Evolutionary conservation across 1,140 invertebrate genomes (phyloP).

Genomic region (Leptinotarsa lineolata): DNA sequence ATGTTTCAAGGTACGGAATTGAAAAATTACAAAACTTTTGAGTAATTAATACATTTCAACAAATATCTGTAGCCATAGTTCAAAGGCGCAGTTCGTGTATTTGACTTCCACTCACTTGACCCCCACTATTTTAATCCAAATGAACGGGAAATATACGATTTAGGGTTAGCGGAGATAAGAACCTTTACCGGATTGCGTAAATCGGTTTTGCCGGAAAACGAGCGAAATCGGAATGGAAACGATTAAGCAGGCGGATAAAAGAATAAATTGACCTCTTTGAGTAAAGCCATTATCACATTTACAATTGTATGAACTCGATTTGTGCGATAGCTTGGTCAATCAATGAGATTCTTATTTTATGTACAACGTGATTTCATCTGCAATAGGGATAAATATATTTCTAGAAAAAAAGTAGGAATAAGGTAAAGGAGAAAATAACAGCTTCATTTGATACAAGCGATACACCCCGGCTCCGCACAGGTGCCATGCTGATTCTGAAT

Average conservation of each 20-base stretch:
- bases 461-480: no score
- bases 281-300: conserved; percentile 38
- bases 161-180: conserved; percentile 27
- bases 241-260: conserved; percentile 41
- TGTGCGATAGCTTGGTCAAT: neutral
- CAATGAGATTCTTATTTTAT: neutral
- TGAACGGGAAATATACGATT: conserved; percentile 8
- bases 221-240: conserved; percentile 44
- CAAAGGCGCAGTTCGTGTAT: no score
- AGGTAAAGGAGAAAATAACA: no score
- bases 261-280: conserved; percentile 42
- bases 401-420: no score
- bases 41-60: no score
- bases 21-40: no score
- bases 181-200: conserved; percentile 39
- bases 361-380: no score
- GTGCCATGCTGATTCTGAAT: no score
- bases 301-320: conserved; percentile 19
- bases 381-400: no score
- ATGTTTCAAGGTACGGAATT: no score
- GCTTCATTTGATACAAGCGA: no score
- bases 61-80: no score
- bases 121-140: neutral
- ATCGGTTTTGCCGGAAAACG: conserved; percentile 48
- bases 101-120: neutral